A percentile compares a stretch with the other conserved stretches of the same genome.
Conservation (phyloP, 2,113 vertebrate genomes). For the Oplegnathus fasciatus region DNA sequence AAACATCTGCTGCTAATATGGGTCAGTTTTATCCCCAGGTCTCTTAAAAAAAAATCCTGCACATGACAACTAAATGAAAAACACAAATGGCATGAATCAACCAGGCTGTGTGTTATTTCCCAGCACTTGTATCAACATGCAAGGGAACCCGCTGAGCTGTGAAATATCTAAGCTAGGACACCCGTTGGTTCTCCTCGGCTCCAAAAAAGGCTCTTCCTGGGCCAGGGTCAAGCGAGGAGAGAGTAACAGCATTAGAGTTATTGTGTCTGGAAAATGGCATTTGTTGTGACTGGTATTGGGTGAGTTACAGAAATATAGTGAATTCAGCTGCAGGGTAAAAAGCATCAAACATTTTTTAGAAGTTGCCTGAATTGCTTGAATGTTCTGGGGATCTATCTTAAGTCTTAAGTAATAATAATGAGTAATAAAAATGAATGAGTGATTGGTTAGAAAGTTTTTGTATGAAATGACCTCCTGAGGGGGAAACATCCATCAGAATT, state of each 20-base stretch:
- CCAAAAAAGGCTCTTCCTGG: slow-evolving; percentile 54
- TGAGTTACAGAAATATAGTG: not conserved
- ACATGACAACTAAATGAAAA: slow-evolving; percentile 64
- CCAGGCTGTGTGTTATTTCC: slow-evolving; percentile 60
- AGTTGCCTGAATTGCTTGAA: not conserved
- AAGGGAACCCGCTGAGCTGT: slow-evolving; percentile 66
- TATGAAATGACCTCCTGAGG: not conserved
- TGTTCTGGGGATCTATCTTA: not conserved
- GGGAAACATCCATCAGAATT: slow-evolving; percentile 30
- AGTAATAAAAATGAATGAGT: too few species aligned
- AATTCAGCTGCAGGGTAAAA: not conserved
- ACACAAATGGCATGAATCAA: slow-evolving; percentile 70
- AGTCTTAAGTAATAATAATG: slow-evolving; percentile 3
- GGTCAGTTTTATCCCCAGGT: slow-evolving; percentile 62
- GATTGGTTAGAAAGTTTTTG: slow-evolving; percentile 3
- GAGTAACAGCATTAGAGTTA: slow-evolving; percentile 51
- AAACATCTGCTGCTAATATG: slow-evolving; percentile 79
- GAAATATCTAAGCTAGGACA: slow-evolving; percentile 65
- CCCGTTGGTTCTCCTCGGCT: slow-evolving; percentile 37
- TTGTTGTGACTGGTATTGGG: slow-evolving; percentile 52
- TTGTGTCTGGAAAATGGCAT: slow-evolving; percentile 50
- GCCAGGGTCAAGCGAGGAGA: slow-evolving; percentile 60
- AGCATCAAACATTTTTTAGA: not conserved
- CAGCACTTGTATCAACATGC: slow-evolving; percentile 78
- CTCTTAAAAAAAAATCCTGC: slow-evolving; percentile 5